phyloP scores from a whole-genome alignment of 2,113 vertebrate genomes.

The Chaetops frenatus region DNA sequence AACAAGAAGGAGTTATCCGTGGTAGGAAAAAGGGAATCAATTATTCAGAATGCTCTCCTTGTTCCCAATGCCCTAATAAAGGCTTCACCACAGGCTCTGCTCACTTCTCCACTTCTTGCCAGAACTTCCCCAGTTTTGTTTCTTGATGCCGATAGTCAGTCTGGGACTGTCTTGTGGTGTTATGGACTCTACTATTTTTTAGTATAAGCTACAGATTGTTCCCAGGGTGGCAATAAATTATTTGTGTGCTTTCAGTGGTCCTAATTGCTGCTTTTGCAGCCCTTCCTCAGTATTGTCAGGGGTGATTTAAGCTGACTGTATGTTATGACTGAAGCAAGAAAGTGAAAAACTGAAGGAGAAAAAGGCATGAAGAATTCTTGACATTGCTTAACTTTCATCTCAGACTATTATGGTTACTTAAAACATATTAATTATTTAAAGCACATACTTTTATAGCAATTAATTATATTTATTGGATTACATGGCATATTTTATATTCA shows the following conservation, averaged over 20 bases:
- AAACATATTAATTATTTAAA: neutral
- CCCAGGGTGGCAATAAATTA: constrained; percentile 10
- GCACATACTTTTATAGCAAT: neutral
- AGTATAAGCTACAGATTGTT: neutral
- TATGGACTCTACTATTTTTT: neutral
- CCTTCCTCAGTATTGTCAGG: neutral
- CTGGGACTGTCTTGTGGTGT: neutral
- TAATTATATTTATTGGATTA: neutral
- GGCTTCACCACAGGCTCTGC: neutral
- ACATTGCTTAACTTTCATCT: neutral
- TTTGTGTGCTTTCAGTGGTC: neutral
- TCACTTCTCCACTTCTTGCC: neutral
- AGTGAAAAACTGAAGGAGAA: neutral
- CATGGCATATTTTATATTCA: neutral
- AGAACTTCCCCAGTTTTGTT: neutral
- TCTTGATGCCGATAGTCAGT: neutral
- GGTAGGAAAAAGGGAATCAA: neutral
- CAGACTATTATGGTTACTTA: neutral
- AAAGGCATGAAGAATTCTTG: neutral
- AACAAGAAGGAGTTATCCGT: neutral
- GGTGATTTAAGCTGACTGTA: neutral
- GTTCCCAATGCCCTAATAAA: neutral
- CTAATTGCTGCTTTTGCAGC: constrained; percentile 1
- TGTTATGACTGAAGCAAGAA: neutral
- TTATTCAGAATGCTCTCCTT: neutral